A percentile compares a stretch with the other conserved stretches of the same genome.
Evolutionary conservation across 1,140 invertebrate genomes (phyloP).

Genomic region (Aplysia californica): DNA sequence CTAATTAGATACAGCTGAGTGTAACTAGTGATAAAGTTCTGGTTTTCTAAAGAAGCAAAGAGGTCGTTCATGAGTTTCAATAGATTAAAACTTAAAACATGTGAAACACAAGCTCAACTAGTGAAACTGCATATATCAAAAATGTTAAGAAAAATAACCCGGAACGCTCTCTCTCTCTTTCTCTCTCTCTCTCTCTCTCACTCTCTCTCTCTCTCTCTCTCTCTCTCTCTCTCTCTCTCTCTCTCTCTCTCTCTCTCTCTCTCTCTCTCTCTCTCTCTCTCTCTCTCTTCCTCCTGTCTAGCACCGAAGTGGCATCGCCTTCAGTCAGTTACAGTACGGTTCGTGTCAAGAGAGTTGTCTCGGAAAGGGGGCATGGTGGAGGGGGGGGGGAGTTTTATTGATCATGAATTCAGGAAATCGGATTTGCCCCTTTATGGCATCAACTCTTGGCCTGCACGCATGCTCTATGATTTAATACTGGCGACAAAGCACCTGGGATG

Average conservation of each 20-base stretch:
- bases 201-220: background rate
- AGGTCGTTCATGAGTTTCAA: too few species aligned
- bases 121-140: too few species aligned
- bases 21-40: too few species aligned
- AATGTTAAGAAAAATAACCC: too few species aligned
- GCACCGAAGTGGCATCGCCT: background rate
- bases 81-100: too few species aligned
- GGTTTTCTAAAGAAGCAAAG: too few species aligned
- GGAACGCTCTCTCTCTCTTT: background rate
- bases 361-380: too few species aligned
- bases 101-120: too few species aligned
- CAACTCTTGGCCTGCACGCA: background rate
- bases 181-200: background rate
- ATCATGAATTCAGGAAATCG: too few species aligned
- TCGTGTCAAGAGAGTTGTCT: background rate
- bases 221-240: background rate
- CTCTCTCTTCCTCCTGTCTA: background rate
- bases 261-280: background rate
- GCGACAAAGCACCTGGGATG: too few species aligned
- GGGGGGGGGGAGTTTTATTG: too few species aligned
- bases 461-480: background rate
- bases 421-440: background rate
- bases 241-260: background rate
- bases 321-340: background rate
- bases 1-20: too few species aligned